Evolutionary conservation across 1,140 invertebrate genomes (phyloP), one percentile per base, ranked within the genome.

Genomic region (Atopsyche davidsoni): DNA sequence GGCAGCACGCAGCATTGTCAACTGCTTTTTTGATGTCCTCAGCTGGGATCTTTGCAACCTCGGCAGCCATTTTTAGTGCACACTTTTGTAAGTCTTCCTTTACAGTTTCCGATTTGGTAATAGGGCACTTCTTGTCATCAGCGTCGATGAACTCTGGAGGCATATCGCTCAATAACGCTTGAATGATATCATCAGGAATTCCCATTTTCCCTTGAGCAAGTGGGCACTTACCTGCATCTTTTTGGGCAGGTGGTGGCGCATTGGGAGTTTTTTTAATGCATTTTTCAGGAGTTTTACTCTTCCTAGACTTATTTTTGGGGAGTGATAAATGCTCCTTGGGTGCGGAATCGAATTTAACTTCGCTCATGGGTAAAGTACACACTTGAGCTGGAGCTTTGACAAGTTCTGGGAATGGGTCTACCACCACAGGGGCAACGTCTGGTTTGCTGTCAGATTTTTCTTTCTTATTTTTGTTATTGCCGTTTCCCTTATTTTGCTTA

Each of bases 151-250:
- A 24, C 13, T 11, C 9, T 22, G 52, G 52, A 13, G 52, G 52
- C 10, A 31, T 45, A 45, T 54, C 46, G 14, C 46, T 44, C 2
- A 54, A 28, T 18, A 54, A 32, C 14, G 21, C 18, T 25, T 44
- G 13, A 7, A 54, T 54, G 10, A 54, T 35, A 16, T 54, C 52
- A 14, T 54, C 52, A 3, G 52, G 32, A 11, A 34, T 34, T 34
- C 16, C 32, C 11, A 13, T 34, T n/a, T 34, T 34, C 3, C 16
- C 32, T 11, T 11, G 16, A 6, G n/a, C 25, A 13, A 16, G 32
- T 4, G 32, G 32, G 16, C n/a, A 16, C 32, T 34, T 34, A 34
- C 32, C n/a, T 4, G 11, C 32, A 34, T 34, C 32, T 34, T 6
- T n/a, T 28, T 28, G 25, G 25, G n/a, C 25, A 28, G n/a, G 11